These are phyloP conservation scores for Nymphalis polychloros DNA, from an alignment of 2,888 invertebrate genomes.

Conservation along the genomic window DNA sequence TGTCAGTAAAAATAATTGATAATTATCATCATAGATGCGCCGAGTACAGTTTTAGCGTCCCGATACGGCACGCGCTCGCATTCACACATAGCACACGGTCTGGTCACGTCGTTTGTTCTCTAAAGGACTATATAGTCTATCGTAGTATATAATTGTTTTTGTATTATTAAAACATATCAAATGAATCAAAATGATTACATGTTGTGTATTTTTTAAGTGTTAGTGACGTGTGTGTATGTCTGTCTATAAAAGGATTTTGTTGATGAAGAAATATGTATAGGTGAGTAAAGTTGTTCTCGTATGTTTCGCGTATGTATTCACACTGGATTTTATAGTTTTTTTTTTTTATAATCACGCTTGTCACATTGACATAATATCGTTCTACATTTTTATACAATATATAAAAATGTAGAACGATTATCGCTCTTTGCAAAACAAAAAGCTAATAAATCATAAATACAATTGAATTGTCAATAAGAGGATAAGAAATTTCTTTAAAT, in stretches of 20 bases:
- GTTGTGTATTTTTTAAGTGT: slow-evolving; percentile 5
- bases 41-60: slow-evolving; percentile 29
- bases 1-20: slow-evolving; percentile 8
- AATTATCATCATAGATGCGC: slow-evolving; percentile 25
- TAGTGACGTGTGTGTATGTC: not conserved
- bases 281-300: slow-evolving; percentile 10
- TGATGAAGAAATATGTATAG: slow-evolving; percentile 15
- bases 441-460: too few species aligned
- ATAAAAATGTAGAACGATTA: too few species aligned
- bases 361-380: not conserved
- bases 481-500: too few species aligned
- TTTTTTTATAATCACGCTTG: not conserved
- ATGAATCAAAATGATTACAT: not conserved
- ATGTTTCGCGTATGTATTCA: not conserved
- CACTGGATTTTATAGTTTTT: not conserved
- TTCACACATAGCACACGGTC: slow-evolving; percentile 31
- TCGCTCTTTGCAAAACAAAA: too few species aligned
- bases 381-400: too few species aligned
- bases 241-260: slow-evolving; percentile 1
- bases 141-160: slow-evolving; percentile 15
- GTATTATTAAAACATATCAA: slow-evolving; percentile 1
- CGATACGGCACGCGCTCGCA: slow-evolving; percentile 39
- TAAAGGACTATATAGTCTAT: slow-evolving; percentile 15
- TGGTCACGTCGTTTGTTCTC: slow-evolving; percentile 23
- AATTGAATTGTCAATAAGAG: too few species aligned